These are phyloP conservation scores for Halictus ligatus DNA, from an alignment of 2,888 invertebrate species.

Conservation along the genomic window DNA sequence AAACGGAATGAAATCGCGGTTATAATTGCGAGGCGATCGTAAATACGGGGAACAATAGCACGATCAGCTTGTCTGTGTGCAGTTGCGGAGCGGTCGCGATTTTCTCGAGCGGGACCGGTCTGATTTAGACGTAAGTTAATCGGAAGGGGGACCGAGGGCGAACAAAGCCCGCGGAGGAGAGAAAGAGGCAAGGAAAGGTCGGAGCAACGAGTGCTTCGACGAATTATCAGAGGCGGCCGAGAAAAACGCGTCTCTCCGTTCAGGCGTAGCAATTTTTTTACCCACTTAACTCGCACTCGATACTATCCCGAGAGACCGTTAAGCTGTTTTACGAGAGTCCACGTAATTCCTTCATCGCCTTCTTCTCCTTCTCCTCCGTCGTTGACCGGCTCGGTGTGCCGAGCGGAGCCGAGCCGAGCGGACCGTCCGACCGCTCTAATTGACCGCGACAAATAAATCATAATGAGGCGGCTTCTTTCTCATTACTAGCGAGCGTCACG, in stretches of 20 bases:
- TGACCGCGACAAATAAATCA: conserved; percentile 75
- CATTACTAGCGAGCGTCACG: conserved; percentile 70
- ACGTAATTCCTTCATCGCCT: conserved; percentile 72
- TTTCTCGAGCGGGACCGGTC: background rate
- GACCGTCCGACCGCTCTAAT: conserved; percentile 63
- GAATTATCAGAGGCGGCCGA: conserved; percentile 59
- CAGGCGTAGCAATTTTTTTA: conserved; percentile 71
- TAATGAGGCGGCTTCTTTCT: conserved; percentile 73
- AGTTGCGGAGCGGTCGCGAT: conserved; percentile 15
- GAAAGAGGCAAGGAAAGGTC: conserved; percentile 43
- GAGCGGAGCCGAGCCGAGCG: conserved; percentile 3
- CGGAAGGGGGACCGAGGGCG: conserved; percentile 12
- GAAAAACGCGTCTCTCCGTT: conserved; percentile 68
- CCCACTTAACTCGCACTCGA: conserved; percentile 71
- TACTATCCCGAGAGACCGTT: conserved; percentile 68
- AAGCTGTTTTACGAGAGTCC: conserved; percentile 73
- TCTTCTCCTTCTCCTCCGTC: conserved; percentile 30
- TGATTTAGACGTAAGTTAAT: conserved; percentile 50
- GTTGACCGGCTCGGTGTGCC: conserved; percentile 15
- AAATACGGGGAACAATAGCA: conserved; percentile 13
- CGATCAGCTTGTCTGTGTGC: conserved; percentile 16
- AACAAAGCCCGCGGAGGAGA: background rate
- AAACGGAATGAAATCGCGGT: conserved; percentile 42
- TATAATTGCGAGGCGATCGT: conserved; percentile 12
- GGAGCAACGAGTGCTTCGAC: conserved; percentile 49